Percentiles rank a stretch among this genome's conserved stretches.
phyloP scores from a whole-genome alignment of 2,113 vertebrate genomes.

The Pimephales promelas region DNA sequence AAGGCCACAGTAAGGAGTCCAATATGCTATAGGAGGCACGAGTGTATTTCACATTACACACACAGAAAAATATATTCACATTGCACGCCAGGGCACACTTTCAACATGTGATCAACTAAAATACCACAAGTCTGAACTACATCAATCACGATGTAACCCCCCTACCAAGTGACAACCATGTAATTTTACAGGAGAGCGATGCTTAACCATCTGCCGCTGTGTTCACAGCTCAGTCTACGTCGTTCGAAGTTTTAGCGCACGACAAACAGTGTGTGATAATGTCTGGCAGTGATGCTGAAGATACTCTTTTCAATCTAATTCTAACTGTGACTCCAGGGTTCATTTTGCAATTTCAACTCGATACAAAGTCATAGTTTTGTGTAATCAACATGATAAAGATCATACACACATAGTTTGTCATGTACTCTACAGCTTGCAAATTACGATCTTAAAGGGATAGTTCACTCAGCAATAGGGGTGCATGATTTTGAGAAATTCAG shows the following conservation, averaged over 20 bases:
- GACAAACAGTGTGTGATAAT: conserved; percentile 37
- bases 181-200: conserved; percentile 36
- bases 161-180: conserved; percentile 30
- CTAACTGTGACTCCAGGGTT: neutral
- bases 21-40: neutral
- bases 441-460: neutral
- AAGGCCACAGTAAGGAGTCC: conserved; percentile 36
- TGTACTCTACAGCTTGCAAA: neutral
- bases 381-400: conserved; percentile 29
- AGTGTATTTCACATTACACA: neutral
- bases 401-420: neutral
- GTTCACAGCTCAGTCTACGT: conserved; percentile 22
- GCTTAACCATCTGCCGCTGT: conserved; percentile 32
- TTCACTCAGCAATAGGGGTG: neutral
- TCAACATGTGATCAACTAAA: conserved; percentile 25
- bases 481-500: neutral
- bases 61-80: conserved; percentile 20
- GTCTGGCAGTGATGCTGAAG: conserved; percentile 33
- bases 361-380: conserved; percentile 28
- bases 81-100: conserved; percentile 9
- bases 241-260: conserved; percentile 20
- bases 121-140: conserved; percentile 34
- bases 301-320: neutral
- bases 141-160: conserved; percentile 28
- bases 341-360: neutral